phyloP scores from a whole-genome alignment of 2,113 vertebrate species.

The Taxidea taxus region DNA sequence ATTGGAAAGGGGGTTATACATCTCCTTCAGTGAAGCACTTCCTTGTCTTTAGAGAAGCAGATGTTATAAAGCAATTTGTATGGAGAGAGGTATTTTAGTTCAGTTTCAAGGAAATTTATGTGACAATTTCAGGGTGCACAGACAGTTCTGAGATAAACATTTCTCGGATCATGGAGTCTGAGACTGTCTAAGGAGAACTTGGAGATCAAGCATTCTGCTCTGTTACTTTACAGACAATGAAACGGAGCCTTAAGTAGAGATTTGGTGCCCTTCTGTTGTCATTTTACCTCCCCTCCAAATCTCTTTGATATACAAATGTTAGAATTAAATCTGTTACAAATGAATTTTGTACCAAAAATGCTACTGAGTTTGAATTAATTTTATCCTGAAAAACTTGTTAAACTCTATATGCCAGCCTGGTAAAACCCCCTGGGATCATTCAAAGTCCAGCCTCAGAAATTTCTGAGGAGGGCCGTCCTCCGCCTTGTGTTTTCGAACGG shows the following conservation, averaged over 20 bases:
- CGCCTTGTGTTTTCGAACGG: neutral
- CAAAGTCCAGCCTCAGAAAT: neutral
- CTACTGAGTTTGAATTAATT: constrained; percentile 11
- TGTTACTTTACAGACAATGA: neutral
- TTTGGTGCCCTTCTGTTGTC: neutral
- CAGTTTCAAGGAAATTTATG: neutral
- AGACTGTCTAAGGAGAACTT: neutral
- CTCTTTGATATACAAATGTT: neutral
- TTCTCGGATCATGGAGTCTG: neutral
- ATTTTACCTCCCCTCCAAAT: neutral
- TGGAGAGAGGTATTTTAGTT: constrained; percentile 2
- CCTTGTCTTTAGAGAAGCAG: neutral
- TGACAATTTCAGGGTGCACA: neutral
- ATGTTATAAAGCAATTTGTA: neutral
- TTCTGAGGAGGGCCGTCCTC: neutral
- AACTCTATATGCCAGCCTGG: neutral
- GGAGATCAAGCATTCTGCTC: neutral
- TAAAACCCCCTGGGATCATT: neutral
- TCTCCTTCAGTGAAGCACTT: neutral
- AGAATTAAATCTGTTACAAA: neutral
- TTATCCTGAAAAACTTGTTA: neutral
- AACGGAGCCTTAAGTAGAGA: neutral
- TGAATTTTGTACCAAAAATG: neutral
- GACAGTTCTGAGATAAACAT: neutral
- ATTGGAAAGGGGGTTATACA: neutral